Evolutionary conservation across 2,113 vertebrate species (phyloP).

Genomic region (Fulmarus glacialis): DNA sequence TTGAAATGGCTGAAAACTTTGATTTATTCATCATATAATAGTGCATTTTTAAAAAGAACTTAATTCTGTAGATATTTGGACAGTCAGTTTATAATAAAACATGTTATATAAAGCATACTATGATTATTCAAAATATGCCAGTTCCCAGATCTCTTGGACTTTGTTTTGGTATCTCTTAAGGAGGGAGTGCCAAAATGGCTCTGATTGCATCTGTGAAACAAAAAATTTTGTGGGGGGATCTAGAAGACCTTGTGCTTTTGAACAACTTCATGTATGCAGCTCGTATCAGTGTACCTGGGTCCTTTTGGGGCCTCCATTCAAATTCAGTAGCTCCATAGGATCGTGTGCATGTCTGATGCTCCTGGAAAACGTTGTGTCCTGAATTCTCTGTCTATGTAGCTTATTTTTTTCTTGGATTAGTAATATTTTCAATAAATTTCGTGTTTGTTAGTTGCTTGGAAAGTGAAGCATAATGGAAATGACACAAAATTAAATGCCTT

Average conservation of each 20-base stretch:
- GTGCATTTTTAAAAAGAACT: not conserved
- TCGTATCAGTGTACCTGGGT: rapidly evolving
- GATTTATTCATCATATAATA: not conserved
- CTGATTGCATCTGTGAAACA: not conserved
- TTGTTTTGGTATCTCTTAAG: not conserved
- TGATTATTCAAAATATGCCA: not conserved
- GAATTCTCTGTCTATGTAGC: not conserved
- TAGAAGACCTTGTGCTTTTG: not conserved
- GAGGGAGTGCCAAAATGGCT: not conserved
- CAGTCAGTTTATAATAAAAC: not conserved
- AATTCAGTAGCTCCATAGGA: not conserved
- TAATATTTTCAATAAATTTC: not conserved
- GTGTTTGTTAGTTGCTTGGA: not conserved
- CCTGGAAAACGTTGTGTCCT: not conserved
- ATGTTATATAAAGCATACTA: rapidly evolving
- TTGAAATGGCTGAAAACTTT: not conserved
- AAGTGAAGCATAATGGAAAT: not conserved
- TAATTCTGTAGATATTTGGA: not conserved
- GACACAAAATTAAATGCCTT: not conserved
- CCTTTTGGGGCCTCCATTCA: not conserved
- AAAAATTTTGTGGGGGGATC: not conserved
- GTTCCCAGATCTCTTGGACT: not conserved
- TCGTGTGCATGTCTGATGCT: rapidly evolving
- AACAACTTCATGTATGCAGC: not conserved
- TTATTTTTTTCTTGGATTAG: not conserved